These are phyloP conservation scores for Scomber colias DNA, from an alignment of 2,113 vertebrate genomes.

Conservation along the genomic window DNA sequence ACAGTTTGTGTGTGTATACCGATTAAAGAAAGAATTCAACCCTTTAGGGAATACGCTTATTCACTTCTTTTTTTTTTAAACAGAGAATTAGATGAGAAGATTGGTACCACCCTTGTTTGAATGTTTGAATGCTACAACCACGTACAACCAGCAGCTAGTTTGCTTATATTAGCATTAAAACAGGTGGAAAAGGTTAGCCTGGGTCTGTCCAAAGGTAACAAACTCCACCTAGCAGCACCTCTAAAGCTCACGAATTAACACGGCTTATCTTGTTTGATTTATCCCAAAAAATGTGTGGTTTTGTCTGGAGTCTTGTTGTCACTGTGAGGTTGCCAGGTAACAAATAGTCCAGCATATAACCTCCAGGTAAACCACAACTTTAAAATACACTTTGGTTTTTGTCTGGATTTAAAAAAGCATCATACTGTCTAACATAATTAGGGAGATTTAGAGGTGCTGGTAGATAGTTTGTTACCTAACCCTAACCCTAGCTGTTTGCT, in stretches of 20 bases:
- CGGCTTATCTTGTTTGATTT: slow-evolving; percentile 19
- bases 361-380: background rate
- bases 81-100: background rate
- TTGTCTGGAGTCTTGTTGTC: background rate
- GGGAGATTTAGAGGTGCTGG: background rate
- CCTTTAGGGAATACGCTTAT: background rate
- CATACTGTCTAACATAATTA: background rate
- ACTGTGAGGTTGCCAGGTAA: background rate
- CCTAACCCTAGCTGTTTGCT: background rate
- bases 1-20: slow-evolving; percentile 15
- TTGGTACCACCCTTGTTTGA: too few relatives aligned
- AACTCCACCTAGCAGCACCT: background rate
- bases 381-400: background rate
- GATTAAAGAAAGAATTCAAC: slow-evolving; percentile 16
- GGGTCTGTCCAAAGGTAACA: background rate
- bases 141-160: background rate
- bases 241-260: background rate
- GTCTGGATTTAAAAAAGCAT: background rate
- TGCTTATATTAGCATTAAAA: slow-evolving; percentile 18
- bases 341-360: background rate
- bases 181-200: background rate
- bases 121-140: background rate
- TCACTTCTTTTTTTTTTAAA: background rate
- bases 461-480: background rate
- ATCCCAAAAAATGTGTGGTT: slow-evolving; percentile 4